Evolutionary conservation across 2,888 invertebrate genomes (phyloP), one percentile per base, ranked within the genome.

Genomic region (Endomychus coccineus): DNA sequence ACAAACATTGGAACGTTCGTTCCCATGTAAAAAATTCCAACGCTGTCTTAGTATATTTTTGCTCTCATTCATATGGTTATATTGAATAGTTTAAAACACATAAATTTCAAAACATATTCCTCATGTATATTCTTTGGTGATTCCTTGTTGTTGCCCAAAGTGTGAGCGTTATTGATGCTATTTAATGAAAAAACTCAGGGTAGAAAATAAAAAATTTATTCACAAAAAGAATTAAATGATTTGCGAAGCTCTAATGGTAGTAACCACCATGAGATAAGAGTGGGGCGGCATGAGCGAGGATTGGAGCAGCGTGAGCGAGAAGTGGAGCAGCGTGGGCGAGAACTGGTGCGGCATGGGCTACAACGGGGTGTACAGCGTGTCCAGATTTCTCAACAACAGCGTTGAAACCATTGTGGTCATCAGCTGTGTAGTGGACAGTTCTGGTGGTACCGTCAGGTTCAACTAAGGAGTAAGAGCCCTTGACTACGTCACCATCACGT

Each of bases 381-480:
- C 77, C 78, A 17, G 47, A 42, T 34, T 50, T 52, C 25, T 53
- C 49, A 11, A 58, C 58, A 9, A 55, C 51, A 27, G 60, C 61
- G 34, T 58, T 59, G 62, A 64, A 73, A 63, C 71, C 72, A 39
- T 67, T 69, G 56, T 73, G 69, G 45, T n/a, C n/a, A n/a, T 70
- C 71, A 53, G 73, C 74, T 9, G 57, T 56, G 66, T 79, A 78
- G 49, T 77, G 75, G 22, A 78, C 78, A 50, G 74, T 76, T 58
- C 78, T 71, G 57, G 68, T 67, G 38, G 75, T 70, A 54, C 78
- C 78, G 50, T 75, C 77, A 9, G 78, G 75, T 52, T 78, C 77
- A 12, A 75, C 65, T 3, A 78, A 67, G 45, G 75, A 74, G 57
- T 78, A 78, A 13, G 72, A 73, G 21, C 77, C 78, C 55, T 73